Evolutionary conservation across 2,797 vertebrate species (phyloP).

Genomic region (Poeciliopsis presidionis): DNA sequence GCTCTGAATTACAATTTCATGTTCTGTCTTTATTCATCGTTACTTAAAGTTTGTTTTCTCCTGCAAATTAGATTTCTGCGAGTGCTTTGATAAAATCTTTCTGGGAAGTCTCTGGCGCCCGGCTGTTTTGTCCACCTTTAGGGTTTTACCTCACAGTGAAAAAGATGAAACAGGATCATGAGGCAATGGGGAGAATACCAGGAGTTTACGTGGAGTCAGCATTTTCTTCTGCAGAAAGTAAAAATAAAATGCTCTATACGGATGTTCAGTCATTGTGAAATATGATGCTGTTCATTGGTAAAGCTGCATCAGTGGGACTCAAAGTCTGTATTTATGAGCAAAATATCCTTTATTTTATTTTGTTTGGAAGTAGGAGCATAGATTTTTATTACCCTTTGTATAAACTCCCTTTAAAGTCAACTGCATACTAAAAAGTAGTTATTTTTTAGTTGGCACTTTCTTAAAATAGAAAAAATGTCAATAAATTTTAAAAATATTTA

Average conservation of each 20-base stretch:
- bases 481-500: background rate
- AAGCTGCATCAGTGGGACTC: slow-evolving; percentile 12
- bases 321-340: background rate
- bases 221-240: slow-evolving; percentile 32
- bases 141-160: slow-evolving; percentile 37
- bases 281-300: slow-evolving; percentile 32
- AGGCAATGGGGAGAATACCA: slow-evolving; percentile 33
- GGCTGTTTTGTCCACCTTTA: slow-evolving; percentile 22
- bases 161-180: slow-evolving; percentile 50
- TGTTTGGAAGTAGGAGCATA: background rate
- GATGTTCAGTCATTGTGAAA: slow-evolving; percentile 38
- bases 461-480: background rate
- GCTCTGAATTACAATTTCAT: background rate
- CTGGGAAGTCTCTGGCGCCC: slow-evolving; percentile 7
- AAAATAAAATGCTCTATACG: slow-evolving; percentile 33
- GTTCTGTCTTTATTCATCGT: background rate
- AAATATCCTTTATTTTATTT: slow-evolving; percentile 9
- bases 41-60: background rate
- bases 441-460: background rate
- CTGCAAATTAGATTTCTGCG: background rate
- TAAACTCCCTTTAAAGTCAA: background rate
- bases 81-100: slow-evolving; percentile 19
- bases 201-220: slow-evolving; percentile 53
- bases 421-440: background rate
- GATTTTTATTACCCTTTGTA: background rate